Conservation (phyloP, 1,140 invertebrate species). For the Conopomorpha cramerella region DNA sequence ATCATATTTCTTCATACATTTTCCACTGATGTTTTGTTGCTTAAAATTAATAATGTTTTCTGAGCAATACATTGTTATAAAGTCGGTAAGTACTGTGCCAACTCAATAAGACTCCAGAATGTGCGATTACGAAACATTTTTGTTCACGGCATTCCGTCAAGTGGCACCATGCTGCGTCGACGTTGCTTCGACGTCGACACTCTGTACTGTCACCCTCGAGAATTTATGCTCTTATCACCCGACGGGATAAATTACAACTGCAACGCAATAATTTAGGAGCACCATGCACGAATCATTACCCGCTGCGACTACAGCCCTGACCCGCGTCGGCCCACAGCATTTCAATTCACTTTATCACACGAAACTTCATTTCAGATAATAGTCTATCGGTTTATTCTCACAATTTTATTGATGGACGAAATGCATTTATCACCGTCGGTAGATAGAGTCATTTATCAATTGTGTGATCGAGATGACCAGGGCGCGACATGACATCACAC, state of each 20-base stretch:
- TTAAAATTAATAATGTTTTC: not conserved
- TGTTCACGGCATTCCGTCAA: constrained; percentile 27
- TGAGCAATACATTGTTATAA: too few relatives aligned
- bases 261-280: constrained; percentile 51
- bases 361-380: constrained; percentile 33
- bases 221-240: constrained; percentile 55
- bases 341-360: constrained; percentile 50
- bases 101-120: not conserved
- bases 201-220: constrained; percentile 35
- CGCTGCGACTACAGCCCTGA: too few relatives aligned
- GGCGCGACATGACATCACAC: too few relatives aligned
- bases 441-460: too few relatives aligned
- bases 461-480: constrained; percentile 9
- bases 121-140: constrained; percentile 12
- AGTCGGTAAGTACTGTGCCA: not conserved
- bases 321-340: constrained; percentile 18
- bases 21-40: not conserved
- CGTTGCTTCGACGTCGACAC: constrained; percentile 31
- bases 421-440: too few relatives aligned
- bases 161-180: constrained; percentile 39
- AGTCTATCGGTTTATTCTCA: too few relatives aligned
- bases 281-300: constrained; percentile 56
- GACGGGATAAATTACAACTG: constrained; percentile 48
- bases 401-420: too few relatives aligned
- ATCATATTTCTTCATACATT: not conserved